Conservation (phyloP, 2,888 invertebrate genomes). For the Tenthredo scrophulariae region DNA sequence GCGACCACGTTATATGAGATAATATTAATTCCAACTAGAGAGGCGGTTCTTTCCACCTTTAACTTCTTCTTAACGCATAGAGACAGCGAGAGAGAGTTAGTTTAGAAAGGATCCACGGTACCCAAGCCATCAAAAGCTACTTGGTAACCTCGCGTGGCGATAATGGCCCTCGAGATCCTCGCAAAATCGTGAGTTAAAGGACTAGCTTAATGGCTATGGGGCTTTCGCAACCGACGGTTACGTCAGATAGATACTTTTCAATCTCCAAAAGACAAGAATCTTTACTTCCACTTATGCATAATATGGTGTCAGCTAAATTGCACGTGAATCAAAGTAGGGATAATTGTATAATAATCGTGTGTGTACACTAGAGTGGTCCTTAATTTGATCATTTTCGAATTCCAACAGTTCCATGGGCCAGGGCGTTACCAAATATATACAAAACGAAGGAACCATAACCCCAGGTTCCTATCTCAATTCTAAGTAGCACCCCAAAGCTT, state of each 20-base stretch:
- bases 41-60: constrained; percentile 10
- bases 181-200: constrained; percentile 28
- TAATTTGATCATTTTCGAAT: too few relatives aligned
- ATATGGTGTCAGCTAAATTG: background rate
- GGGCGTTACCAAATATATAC: too few relatives aligned
- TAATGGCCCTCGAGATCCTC: constrained; percentile 16
- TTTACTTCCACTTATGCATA: background rate
- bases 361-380: too few relatives aligned
- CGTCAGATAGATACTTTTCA: background rate
- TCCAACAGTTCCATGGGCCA: too few relatives aligned
- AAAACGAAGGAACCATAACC: too few relatives aligned
- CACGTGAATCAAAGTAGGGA: background rate
- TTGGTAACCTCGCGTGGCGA: constrained; percentile 39
- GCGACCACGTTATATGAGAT: constrained; percentile 8
- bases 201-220: constrained; percentile 30
- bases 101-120: background rate
- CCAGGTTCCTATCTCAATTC: too few relatives aligned
- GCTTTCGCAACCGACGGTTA: constrained; percentile 1
- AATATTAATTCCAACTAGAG: constrained; percentile 7
- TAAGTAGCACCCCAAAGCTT: too few relatives aligned
- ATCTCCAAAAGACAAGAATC: background rate
- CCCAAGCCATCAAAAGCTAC: constrained; percentile 22
- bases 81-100: background rate
- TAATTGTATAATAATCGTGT: background rate
- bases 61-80: background rate